Conservation (phyloP, 2,797 vertebrate species). For the Clarias fuscus region DNA sequence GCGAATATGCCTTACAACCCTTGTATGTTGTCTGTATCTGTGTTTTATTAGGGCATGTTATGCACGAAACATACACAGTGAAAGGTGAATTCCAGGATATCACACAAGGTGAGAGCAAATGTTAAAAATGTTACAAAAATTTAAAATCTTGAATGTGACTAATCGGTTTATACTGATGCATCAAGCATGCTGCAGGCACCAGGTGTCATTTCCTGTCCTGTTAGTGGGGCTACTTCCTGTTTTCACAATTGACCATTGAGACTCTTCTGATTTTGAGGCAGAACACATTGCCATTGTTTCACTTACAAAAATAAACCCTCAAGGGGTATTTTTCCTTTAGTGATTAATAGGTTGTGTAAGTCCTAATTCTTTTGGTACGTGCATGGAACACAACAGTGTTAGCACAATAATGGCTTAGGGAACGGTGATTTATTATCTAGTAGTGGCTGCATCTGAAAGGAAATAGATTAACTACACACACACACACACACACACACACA, state of each 20-base stretch:
- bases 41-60: constrained; percentile 52
- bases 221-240: constrained; percentile 69
- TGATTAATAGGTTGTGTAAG: constrained; percentile 49
- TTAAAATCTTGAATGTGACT: background rate
- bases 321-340: constrained; percentile 54
- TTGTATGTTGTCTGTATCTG: background rate
- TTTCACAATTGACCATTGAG: constrained; percentile 62
- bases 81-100: constrained; percentile 62
- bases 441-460: constrained; percentile 37
- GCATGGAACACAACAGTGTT: constrained; percentile 47
- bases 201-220: constrained; percentile 73
- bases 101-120: constrained; percentile 62
- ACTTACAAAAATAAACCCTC: constrained; percentile 52
- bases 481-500: constrained; percentile 33
- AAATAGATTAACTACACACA: constrained; percentile 47
- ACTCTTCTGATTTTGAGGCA: constrained; percentile 40
- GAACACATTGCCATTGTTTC: constrained; percentile 64
- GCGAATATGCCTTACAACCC: background rate
- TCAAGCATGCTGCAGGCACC: constrained; percentile 54
- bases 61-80: constrained; percentile 52
- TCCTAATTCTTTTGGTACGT: constrained; percentile 52
- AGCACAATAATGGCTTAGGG: constrained; percentile 27
- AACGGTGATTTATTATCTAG: constrained; percentile 29
- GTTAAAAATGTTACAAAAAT: constrained; percentile 29
- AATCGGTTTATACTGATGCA: constrained; percentile 19